phyloP scores from a whole-genome alignment of 2,888 invertebrate genomes.

The Cyclophora punctaria region DNA sequence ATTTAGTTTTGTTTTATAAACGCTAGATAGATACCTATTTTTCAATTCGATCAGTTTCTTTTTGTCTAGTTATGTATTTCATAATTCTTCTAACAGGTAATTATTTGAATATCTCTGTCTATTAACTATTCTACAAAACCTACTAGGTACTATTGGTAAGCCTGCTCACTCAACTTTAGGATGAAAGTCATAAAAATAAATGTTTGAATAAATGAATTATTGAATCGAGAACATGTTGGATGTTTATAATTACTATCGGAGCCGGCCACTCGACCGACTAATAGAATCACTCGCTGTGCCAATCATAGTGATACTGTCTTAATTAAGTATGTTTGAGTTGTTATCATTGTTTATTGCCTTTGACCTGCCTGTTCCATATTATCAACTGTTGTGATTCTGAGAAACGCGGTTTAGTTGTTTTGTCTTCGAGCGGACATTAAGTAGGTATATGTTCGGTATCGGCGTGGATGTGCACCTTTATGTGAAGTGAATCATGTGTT shows the following conservation, averaged over 20 bases:
- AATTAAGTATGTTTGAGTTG: slow-evolving; percentile 29
- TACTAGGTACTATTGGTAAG: too few relatives aligned
- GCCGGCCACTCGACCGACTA: slow-evolving; percentile 41
- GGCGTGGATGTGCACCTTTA: slow-evolving; percentile 4
- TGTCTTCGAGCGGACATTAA: slow-evolving; percentile 29
- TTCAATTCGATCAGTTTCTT: too few relatives aligned
- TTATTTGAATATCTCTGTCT: too few relatives aligned
- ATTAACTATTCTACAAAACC: too few relatives aligned
- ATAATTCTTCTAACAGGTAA: too few relatives aligned
- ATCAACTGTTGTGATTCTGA: slow-evolving; percentile 40
- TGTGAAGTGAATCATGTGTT: slow-evolving; percentile 17
- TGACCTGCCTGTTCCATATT: slow-evolving; percentile 53
- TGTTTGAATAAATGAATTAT: too few relatives aligned
- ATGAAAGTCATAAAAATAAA: too few relatives aligned
- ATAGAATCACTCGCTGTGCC: slow-evolving; percentile 34
- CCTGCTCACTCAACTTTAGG: too few relatives aligned
- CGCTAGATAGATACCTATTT: too few relatives aligned
- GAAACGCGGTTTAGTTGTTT: slow-evolving; percentile 44
- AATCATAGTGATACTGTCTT: slow-evolving; percentile 22
- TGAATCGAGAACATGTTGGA: too few relatives aligned
- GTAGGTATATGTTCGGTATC: slow-evolving; percentile 14
- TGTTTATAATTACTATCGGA: slow-evolving; percentile 1
- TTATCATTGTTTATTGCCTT: slow-evolving; percentile 51
- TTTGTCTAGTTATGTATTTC: too few relatives aligned
- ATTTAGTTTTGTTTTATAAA: too few relatives aligned